Conservation (phyloP, 1,140 invertebrate species). For the Chelonus insularis region DNA sequence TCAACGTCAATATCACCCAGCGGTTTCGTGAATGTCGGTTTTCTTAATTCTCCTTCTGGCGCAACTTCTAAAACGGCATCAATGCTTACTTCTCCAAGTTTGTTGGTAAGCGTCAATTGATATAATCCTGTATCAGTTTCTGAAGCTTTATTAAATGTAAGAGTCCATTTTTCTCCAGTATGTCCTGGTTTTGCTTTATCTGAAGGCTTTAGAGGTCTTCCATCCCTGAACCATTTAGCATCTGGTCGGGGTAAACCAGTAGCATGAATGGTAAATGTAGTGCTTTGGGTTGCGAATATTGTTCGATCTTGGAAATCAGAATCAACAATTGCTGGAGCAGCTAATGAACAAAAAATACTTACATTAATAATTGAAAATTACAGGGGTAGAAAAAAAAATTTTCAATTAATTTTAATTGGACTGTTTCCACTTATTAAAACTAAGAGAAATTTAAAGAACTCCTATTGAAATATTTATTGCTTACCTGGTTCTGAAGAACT, state of each 20-base stretch:
- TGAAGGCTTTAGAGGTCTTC: conserved; percentile 65
- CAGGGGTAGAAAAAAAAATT: conserved; percentile 12
- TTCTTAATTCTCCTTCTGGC: conserved; percentile 72
- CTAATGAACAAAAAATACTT: conserved; percentile 56
- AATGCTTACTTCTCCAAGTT: conserved; percentile 72
- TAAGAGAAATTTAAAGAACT: conserved; percentile 4
- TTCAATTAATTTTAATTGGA: too few species aligned
- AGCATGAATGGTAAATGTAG: conserved; percentile 73
- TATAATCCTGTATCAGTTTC: conserved; percentile 78
- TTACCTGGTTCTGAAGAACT: background rate
- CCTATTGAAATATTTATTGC: background rate
- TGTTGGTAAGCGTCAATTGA: conserved; percentile 74
- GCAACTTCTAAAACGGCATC: conserved; percentile 72
- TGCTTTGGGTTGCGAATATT: conserved; percentile 75
- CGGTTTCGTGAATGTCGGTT: conserved; percentile 73
- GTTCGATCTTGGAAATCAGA: conserved; percentile 73
- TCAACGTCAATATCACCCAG: conserved; percentile 70
- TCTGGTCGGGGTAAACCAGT: conserved; percentile 74
- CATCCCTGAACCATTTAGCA: conserved; percentile 78
- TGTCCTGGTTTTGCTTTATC: conserved; percentile 68
- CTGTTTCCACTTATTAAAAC: background rate
- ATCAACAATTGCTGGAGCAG: conserved; percentile 72
- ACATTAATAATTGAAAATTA: background rate
- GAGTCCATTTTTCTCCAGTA: conserved; percentile 72
- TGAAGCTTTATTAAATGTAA: conserved; percentile 70